Evolutionary conservation across 92 coral and sea anemone genomes (phyloP).

Genomic region (Siderastrea siderea): DNA sequence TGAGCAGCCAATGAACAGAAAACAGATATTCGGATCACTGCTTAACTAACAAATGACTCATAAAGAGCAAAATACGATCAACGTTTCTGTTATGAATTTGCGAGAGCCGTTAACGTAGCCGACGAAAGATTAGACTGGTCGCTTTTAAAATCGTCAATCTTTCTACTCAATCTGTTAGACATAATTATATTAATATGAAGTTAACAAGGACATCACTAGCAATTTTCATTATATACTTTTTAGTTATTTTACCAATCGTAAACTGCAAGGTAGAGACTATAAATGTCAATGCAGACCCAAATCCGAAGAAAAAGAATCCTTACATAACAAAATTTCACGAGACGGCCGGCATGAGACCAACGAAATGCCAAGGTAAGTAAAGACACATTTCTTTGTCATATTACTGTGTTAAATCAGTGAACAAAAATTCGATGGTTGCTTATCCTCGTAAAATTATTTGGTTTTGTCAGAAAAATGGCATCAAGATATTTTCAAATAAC

Average conservation of each 20-base stretch:
- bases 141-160: not conserved
- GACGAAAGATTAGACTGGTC: not conserved
- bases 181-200: not conserved
- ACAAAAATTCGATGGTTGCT: not conserved
- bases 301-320: constrained; percentile 74
- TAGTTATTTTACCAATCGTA: constrained; percentile 1
- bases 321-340: constrained; percentile 91
- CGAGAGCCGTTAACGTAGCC: not conserved
- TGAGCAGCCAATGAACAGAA: constrained; percentile 1
- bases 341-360: constrained; percentile 84
- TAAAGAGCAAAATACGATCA: not conserved
- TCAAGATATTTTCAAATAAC: too few species aligned
- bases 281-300: constrained; percentile 11
- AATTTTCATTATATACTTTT: not conserved
- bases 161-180: not conserved
- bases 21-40: constrained; percentile 11
- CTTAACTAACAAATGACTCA: not conserved
- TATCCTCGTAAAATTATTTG: not conserved
- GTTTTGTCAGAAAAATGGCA: too few species aligned
- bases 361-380: constrained; percentile 90
- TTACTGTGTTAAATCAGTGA: not conserved
- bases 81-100: not conserved
- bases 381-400: too few species aligned
- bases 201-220: not conserved
- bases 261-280: constrained; percentile 7